phyloP scores from a whole-genome alignment of 2,113 vertebrate species.

The Brienomyrus longianalis region DNA sequence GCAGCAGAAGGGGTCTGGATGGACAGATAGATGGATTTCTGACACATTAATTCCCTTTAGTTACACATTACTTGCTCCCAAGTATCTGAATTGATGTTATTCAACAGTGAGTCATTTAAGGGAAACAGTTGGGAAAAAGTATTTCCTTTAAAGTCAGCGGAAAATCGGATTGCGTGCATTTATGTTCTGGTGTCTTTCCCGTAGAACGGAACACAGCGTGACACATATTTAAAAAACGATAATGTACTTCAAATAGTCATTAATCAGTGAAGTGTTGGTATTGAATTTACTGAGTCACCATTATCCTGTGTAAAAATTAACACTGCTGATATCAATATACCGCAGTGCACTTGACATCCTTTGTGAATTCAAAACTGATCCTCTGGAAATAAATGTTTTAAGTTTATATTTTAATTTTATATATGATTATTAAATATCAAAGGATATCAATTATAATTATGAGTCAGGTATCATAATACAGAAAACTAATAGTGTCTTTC shows the following conservation, averaged over 20 bases:
- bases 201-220: background rate
- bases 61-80: background rate
- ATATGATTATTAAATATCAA: background rate
- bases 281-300: background rate
- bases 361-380: background rate
- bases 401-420: background rate
- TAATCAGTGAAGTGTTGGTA: background rate
- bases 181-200: conserved; percentile 32
- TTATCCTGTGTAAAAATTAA: background rate
- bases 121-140: conserved; percentile 11
- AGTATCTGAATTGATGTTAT: background rate
- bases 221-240: background rate
- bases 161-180: conserved; percentile 24
- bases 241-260: background rate
- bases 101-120: conserved; percentile 15
- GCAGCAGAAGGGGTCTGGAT: background rate
- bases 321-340: background rate
- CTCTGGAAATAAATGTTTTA: background rate
- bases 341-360: background rate
- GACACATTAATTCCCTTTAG: background rate
- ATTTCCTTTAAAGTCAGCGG: background rate
- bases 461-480: background rate
- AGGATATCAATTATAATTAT: background rate
- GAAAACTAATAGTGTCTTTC: background rate
- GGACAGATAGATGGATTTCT: background rate